A percentile compares a stretch with the other conserved stretches of the same genome.
Conservation (phyloP, 2,113 vertebrate genomes). For the Microtus richardsoni region DNA sequence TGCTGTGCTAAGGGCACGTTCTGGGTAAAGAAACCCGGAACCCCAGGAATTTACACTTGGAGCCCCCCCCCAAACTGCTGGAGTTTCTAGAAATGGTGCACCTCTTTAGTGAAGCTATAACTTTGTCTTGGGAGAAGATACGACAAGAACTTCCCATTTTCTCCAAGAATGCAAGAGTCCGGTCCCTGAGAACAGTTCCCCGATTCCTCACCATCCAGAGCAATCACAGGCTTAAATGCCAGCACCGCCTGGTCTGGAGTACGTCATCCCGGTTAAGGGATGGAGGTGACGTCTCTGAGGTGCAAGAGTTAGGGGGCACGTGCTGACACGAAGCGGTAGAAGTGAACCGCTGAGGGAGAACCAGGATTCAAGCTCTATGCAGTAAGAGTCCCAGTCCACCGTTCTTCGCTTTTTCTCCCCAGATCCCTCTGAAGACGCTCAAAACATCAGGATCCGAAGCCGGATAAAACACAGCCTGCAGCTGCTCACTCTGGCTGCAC, state of each 20-base stretch:
- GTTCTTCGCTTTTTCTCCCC: not conserved
- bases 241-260: not conserved
- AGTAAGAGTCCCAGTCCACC: not conserved
- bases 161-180: not conserved
- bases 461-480: not conserved
- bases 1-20: not conserved
- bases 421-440: not conserved
- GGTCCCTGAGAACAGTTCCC: not conserved
- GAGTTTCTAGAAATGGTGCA: not conserved
- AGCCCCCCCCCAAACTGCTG: not conserved
- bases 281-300: not conserved
- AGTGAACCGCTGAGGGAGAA: not conserved
- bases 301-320: not conserved
- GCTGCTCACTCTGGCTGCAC: slow-evolving; percentile 46
- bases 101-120: not conserved
- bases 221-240: not conserved
- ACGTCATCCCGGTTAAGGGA: not conserved
- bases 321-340: not conserved
- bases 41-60: not conserved
- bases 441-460: not conserved
- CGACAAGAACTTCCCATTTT: not conserved
- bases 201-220: not conserved
- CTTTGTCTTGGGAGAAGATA: not conserved
- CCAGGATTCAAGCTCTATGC: not conserved
- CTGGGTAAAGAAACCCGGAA: not conserved